Evolutionary conservation across 2,797 vertebrate species (phyloP).

Genomic region (Arrhamphus sclerolepis): DNA sequence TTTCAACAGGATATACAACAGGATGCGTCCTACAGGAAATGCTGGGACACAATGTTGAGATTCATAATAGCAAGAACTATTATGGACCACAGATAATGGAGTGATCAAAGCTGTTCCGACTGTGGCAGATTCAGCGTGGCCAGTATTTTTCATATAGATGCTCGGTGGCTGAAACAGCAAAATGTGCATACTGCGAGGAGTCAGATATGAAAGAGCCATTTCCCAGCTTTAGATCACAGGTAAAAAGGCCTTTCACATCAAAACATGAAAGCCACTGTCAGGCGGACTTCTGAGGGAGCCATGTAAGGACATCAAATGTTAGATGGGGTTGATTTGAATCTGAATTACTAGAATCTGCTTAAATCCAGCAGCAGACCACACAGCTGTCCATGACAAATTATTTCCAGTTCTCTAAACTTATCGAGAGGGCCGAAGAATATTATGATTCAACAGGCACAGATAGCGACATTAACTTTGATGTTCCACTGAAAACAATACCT

Average conservation of each 20-base stretch:
- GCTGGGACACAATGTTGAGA: not conserved
- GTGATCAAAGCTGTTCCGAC: conserved; percentile 2
- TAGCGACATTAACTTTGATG: conserved; percentile 26
- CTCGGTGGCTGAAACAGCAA: conserved; percentile 26
- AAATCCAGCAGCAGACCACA: conserved; percentile 24
- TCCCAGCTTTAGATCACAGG: conserved; percentile 52
- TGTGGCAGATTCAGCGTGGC: not conserved
- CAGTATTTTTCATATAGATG: conserved; percentile 32
- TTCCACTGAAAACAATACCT: conserved; percentile 55
- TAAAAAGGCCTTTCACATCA: conserved; percentile 47
- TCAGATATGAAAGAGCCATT: conserved; percentile 50
- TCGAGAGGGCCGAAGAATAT: conserved; percentile 7
- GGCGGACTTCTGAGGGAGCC: conserved; percentile 30
- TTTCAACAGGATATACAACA: conserved; percentile 17
- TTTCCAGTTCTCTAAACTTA: conserved; percentile 31
- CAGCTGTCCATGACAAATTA: conserved; percentile 24
- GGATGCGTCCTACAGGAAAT: conserved; percentile 10
- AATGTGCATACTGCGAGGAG: conserved; percentile 43
- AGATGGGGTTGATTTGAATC: conserved; percentile 53
- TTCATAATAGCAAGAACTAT: not conserved
- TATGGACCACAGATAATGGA: not conserved
- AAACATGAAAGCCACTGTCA: conserved; percentile 53
- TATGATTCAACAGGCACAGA: conserved; percentile 21
- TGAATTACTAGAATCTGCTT: conserved; percentile 34
- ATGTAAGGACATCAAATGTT: conserved; percentile 53